phyloP scores from a whole-genome alignment of 2,113 vertebrate species.

The Spheniscus mendiculus region DNA sequence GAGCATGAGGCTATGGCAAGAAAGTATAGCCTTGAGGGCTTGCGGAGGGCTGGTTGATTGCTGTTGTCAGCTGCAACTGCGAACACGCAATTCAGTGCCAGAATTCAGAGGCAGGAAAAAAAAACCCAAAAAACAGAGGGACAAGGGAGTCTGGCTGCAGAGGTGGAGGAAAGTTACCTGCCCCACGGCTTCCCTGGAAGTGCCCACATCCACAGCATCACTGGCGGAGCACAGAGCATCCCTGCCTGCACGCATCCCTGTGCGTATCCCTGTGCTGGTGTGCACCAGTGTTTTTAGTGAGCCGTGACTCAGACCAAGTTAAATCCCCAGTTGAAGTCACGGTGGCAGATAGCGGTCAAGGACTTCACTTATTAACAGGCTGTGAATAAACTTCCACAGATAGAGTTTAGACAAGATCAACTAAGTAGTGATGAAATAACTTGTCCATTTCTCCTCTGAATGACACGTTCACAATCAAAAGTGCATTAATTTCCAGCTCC shows the following conservation, averaged over 20 bases:
- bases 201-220: no score
- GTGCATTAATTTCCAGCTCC: not conserved
- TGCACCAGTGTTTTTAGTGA: not conserved
- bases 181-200: not conserved
- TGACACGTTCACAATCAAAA: not conserved
- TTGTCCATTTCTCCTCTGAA: not conserved
- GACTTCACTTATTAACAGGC: not conserved
- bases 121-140: not conserved
- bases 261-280: rapidly evolving
- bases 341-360: rapidly evolving
- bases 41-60: not conserved
- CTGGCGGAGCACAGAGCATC: not conserved
- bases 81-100: not conserved
- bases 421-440: not conserved
- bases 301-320: not conserved
- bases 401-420: not conserved
- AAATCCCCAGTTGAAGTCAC: not conserved
- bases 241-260: no score
- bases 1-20: not conserved
- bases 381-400: not conserved
- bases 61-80: not conserved
- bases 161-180: not conserved
- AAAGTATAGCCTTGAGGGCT: not conserved
- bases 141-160: not conserved
- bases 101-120: not conserved